phyloP scores from a whole-genome alignment of 2,888 invertebrate genomes.

The Sphaerophoria rueppellii region DNA sequence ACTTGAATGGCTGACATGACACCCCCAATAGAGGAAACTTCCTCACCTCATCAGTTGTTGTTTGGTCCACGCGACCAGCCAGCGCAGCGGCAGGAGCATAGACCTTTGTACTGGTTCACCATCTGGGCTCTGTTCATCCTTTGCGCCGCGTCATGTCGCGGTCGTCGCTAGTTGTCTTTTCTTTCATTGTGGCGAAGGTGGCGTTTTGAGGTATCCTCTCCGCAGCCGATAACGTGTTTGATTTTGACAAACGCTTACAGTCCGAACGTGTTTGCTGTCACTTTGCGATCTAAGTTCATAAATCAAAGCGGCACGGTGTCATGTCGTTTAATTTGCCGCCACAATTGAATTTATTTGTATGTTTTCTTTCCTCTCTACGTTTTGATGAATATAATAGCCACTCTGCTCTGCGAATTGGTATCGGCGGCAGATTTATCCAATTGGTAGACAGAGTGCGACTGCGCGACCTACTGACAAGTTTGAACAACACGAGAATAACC shows the following conservation, averaged over 20 bases:
- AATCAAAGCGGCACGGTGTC: constrained; percentile 73
- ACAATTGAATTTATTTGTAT: constrained; percentile 73
- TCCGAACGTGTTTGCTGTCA: constrained; percentile 70
- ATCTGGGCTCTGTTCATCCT: constrained; percentile 39
- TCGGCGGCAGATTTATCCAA: constrained; percentile 36
- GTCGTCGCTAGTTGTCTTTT: background rate
- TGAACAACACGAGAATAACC: constrained; percentile 62
- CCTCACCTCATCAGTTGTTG: constrained; percentile 65
- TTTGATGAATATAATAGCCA: constrained; percentile 44
- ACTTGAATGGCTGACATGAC: constrained; percentile 63
- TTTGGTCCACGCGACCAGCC: constrained; percentile 57
- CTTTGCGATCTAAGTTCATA: constrained; percentile 69
- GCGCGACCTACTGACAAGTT: constrained; percentile 57
- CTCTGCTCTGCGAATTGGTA: constrained; percentile 9
- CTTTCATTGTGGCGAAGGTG: background rate
- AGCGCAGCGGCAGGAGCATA: constrained; percentile 33
- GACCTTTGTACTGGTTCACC: constrained; percentile 35
- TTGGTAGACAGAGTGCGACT: constrained; percentile 16
- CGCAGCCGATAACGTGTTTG: constrained; percentile 42
- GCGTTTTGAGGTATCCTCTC: constrained; percentile 38
- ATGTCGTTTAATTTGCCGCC: constrained; percentile 73
- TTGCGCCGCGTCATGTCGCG: too few relatives aligned
- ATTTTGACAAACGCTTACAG: constrained; percentile 53
- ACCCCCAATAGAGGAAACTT: constrained; percentile 66
- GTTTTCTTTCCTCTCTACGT: constrained; percentile 23